Conservation (phyloP, 2,113 vertebrate genomes). For the Machaerirhynchus nigripectus region DNA sequence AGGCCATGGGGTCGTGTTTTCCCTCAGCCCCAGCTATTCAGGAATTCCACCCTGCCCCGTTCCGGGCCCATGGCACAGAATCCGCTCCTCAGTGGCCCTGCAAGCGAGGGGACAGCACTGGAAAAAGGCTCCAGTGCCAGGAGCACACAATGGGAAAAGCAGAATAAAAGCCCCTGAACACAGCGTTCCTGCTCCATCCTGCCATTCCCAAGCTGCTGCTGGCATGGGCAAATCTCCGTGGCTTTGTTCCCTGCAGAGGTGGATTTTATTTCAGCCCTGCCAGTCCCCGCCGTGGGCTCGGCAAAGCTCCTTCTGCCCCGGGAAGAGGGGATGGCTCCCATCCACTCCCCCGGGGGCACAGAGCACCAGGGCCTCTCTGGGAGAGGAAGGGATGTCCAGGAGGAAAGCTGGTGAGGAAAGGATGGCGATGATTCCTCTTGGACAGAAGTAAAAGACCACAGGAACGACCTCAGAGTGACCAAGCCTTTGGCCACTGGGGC, state of each 20-base stretch:
- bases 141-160: slow-evolving; percentile 14
- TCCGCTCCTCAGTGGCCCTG: neutral
- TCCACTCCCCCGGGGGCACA: neutral
- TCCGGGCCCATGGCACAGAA: slow-evolving; percentile 23
- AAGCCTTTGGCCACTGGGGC: neutral
- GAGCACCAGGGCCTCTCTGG: neutral
- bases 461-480: rapidly evolving
- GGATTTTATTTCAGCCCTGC: neutral
- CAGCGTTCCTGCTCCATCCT: slow-evolving; percentile 40
- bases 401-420: neutral
- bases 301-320: neutral
- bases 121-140: slow-evolving; percentile 29
- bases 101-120: neutral
- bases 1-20: neutral
- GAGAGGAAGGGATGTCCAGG: neutral
- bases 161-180: slow-evolving; percentile 54
- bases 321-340: neutral
- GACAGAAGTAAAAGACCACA: neutral
- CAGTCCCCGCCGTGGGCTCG: neutral
- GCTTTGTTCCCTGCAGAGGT: slow-evolving; percentile 4
- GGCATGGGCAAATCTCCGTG: neutral
- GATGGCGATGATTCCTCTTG: rapidly evolving
- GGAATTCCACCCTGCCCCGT: neutral
- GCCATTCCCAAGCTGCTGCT: slow-evolving; percentile 21
- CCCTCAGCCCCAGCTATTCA: slow-evolving; percentile 37